Conservation (phyloP, 2,888 invertebrate genomes). For the Mantis religiosa region DNA sequence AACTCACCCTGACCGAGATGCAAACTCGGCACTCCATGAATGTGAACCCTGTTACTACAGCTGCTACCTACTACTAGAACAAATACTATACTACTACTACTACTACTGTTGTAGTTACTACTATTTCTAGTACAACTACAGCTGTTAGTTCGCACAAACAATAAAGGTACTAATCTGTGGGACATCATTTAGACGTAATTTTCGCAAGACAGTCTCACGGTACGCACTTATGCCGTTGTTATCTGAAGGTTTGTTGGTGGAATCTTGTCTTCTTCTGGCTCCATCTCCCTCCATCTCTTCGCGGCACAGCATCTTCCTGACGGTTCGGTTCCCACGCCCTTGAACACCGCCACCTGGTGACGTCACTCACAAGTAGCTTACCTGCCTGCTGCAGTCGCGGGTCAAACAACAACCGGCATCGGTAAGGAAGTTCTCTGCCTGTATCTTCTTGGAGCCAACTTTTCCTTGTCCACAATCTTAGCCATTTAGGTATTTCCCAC, state of each 20-base stretch:
- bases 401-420: neutral
- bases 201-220: neutral
- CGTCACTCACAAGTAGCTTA: slow-evolving; percentile 14
- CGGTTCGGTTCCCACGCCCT: slow-evolving; percentile 12
- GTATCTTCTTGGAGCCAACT: neutral
- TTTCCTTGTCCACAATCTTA: neutral
- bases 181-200: too few relatives aligned
- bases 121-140: too few relatives aligned
- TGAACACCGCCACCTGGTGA: neutral
- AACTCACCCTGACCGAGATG: too few relatives aligned
- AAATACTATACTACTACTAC: too few relatives aligned
- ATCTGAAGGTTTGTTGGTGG: neutral
- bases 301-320: slow-evolving; percentile 12
- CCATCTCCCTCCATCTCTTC: slow-evolving; percentile 7
- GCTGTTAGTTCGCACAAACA: too few relatives aligned
- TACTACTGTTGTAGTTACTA: too few relatives aligned
- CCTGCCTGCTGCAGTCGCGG: slow-evolving; percentile 5
- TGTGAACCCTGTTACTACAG: too few relatives aligned
- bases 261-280: slow-evolving; percentile 10
- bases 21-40: too few relatives aligned
- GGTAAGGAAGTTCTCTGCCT: neutral
- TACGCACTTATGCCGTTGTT: neutral
- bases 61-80: too few relatives aligned
- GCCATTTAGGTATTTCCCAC: neutral
- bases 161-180: too few relatives aligned